A percentile compares a stretch with the other conserved stretches of the same genome.
phyloP scores from a whole-genome alignment of 2,797 vertebrate genomes.

The Melanotaenia pygmaea region DNA sequence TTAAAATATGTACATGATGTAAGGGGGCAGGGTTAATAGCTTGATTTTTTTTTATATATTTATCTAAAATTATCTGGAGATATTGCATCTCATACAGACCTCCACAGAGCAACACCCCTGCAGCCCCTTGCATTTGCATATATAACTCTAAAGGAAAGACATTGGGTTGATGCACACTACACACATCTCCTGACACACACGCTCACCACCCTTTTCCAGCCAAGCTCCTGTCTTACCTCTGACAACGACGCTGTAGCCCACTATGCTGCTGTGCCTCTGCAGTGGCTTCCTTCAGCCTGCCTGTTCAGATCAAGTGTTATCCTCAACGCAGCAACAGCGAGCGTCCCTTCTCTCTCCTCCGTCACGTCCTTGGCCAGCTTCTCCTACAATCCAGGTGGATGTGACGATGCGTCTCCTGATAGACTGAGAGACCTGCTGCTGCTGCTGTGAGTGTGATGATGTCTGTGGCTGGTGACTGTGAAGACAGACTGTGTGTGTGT shows the following conservation, averaged over 20 bases:
- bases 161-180: not conserved
- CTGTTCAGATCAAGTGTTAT: slow-evolving; percentile 60
- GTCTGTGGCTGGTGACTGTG: slow-evolving; percentile 53
- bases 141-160: slow-evolving; percentile 14
- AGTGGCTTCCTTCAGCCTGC: slow-evolving; percentile 67
- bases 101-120: not conserved
- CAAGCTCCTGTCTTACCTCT: slow-evolving; percentile 65
- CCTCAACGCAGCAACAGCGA: slow-evolving; percentile 41
- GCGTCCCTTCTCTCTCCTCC: slow-evolving; percentile 15
- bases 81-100: slow-evolving; percentile 2
- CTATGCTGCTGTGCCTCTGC: slow-evolving; percentile 66
- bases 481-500: slow-evolving; percentile 45
- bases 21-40: not conserved
- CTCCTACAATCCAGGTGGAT: slow-evolving; percentile 71
- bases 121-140: slow-evolving; percentile 12
- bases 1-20: slow-evolving; percentile 1
- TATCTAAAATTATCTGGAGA: not conserved
- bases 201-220: slow-evolving; percentile 12
- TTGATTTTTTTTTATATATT: not conserved
- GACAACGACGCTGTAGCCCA: slow-evolving; percentile 47
- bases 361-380: slow-evolving; percentile 56
- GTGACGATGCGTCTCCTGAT: slow-evolving; percentile 33
- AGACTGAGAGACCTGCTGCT: slow-evolving; percentile 35
- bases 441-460: slow-evolving; percentile 34
- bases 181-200: slow-evolving; percentile 17